A percentile compares a stretch with the other conserved stretches of the same genome.
Evolutionary conservation across 2,888 invertebrate genomes (phyloP).

Genomic region (Eupithecia subfuscata): DNA sequence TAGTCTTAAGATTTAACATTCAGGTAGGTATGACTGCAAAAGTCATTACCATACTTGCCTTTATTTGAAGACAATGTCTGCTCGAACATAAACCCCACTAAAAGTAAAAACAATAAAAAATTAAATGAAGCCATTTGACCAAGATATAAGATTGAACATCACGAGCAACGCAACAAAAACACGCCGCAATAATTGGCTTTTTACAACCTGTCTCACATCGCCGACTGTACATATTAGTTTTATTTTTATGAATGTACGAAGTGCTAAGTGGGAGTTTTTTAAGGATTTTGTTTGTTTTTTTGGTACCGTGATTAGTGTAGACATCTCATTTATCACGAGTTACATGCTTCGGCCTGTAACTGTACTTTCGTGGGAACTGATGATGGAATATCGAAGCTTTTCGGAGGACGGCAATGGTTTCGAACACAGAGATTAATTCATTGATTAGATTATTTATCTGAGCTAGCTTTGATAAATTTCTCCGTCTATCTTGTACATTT

Average conservation of each 20-base stretch:
- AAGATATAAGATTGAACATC: conserved; percentile 10
- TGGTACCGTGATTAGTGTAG: conserved; percentile 32
- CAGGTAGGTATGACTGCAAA: background rate
- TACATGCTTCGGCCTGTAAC: conserved; percentile 10
- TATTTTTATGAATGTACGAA: conserved; percentile 51
- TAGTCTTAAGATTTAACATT: too few relatives aligned
- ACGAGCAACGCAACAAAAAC: conserved; percentile 44
- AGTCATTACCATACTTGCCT: background rate
- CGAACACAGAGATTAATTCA: conserved; percentile 11
- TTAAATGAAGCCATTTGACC: conserved; percentile 7
- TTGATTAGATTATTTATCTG: conserved; percentile 7
- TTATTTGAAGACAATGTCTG: background rate
- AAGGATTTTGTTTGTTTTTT: conserved; percentile 45
- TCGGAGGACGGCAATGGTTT: background rate
- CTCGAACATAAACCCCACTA: background rate
- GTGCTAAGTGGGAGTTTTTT: conserved; percentile 64
- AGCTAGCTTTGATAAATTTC: conserved; percentile 4
- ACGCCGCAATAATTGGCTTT: conserved; percentile 17
- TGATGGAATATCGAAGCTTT: background rate
- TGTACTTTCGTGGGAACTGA: conserved; percentile 22
- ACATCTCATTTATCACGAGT: conserved; percentile 26
- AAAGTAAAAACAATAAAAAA: conserved; percentile 18
- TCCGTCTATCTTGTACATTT: conserved; percentile 2
- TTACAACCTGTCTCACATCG: conserved; percentile 12
- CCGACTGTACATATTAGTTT: conserved; percentile 35